Conservation (phyloP, 2,113 vertebrate genomes). For the Chlorodrepanis virens region DNA sequence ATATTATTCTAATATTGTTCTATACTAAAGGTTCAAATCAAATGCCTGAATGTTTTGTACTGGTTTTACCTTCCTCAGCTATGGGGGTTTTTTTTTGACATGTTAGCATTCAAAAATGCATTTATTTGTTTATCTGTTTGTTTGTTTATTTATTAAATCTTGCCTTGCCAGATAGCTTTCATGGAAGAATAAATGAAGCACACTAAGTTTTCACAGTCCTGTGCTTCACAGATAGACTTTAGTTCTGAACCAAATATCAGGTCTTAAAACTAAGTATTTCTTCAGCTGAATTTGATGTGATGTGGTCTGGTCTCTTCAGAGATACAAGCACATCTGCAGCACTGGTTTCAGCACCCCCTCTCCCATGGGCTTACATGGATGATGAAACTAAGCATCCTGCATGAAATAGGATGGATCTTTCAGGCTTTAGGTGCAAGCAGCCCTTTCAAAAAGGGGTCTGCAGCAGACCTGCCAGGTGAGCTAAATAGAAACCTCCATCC, state of each 20-base stretch:
- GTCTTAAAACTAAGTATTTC: background rate
- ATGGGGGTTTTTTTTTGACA: accelerated
- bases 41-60: background rate
- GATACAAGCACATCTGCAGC: accelerated
- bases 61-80: background rate
- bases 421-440: background rate
- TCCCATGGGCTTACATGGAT: background rate
- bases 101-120: background rate
- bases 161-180: background rate
- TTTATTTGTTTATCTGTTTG: background rate
- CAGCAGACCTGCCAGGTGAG: background rate
- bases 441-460: background rate
- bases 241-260: background rate
- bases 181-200: background rate
- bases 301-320: background rate
- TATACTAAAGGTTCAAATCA: background rate
- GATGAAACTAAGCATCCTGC: background rate
- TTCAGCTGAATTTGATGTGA: background rate
- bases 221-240: background rate
- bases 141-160: background rate
- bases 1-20: too few relatives aligned
- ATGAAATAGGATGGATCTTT: background rate
- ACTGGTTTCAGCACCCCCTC: background rate
- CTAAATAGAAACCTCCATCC: background rate
- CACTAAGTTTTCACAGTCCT: background rate